Evolutionary conservation across 2,888 invertebrate species (phyloP), one percentile per base, ranked within the genome.

Genomic region (Chrysina gloriosa): DNA sequence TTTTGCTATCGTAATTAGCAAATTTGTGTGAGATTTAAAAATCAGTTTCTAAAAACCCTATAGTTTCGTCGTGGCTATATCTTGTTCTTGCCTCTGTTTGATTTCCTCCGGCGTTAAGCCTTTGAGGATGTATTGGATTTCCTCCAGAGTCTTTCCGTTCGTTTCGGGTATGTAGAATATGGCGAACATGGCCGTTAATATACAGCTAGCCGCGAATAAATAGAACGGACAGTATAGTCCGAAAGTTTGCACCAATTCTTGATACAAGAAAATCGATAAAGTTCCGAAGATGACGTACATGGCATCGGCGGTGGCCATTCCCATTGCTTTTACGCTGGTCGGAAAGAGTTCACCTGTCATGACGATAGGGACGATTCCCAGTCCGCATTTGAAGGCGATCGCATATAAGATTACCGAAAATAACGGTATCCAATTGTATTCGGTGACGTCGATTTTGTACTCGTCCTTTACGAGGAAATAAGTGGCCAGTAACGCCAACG

Each of bases 331-430:
- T 14, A 83, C 77, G 42, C 80, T 80, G 1, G 82, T 79, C 0
- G 83, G 81, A 68, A 83, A 83, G 7, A 83, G 68, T 73, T 83
- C 83, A 0, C 81, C 81, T 4, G 82, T 82, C 64, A 82, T 75
- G 9, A 83, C 80, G 45, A 82, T 81, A 0, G 83, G 83, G 1
- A 83, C 81, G 61, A 82, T 77, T 1, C 83, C 83, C 16, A 83
- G 70, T 5, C 83, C 83, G 5, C 79, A 71, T 71, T 82, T 81
- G 50, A 81, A 82, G 7, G 77, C 77, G 3, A 77, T 73, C 6
- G 81, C 81, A 66, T 81, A 82, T 3, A 77, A 48, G 75, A 82
- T 78, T 0, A 82, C 79, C 0, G 79, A 72, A 9, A 75, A 75
- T 4, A 83, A 73, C 0, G 83, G 83, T 2, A 82, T 76, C 81